Base-by-base conservation (phyloP, 2,888 invertebrate species). In the Caenorhabditis sp. region DNA sequence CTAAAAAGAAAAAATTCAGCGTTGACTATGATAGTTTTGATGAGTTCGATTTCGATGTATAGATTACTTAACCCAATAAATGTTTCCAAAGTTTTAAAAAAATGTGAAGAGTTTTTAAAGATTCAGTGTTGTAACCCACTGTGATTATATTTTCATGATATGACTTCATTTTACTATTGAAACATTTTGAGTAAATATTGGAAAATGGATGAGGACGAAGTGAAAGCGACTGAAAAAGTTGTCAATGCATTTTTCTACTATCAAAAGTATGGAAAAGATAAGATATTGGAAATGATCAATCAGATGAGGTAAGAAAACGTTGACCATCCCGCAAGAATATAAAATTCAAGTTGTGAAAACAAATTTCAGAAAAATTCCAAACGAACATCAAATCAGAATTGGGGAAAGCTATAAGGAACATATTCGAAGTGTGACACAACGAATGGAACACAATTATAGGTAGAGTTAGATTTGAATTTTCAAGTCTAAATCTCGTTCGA, bases 211-310 rank as follows among this genome's bases (percentile, higher is more conserved):
- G 31, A 53, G 10, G 68, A 69, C 27, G 84, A 84, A 65, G 62
- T 75, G 5, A 59, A 73, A 31, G 77, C 80, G 14, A 63, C 76
- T 1, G 83, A 81, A 59, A 70, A 81, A 61, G 84, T 84, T 14
- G 53, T 85, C 36, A 85, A 85, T 62, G 84, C 84, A n/a, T 76
- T 85, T 21, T 61, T 67, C 8, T 85, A 76, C 58, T 85, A 85
- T 64, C 63, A 74, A 57, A 70, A 71, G 14, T 77, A 75, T 54
- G 80, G 78, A 25, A 64, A 67, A 49, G 75, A 77, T 23, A 72
- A 81, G 58, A 69, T 77, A 0, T 38, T 80, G 25, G 52, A 20
- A 59, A 71, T 63, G 50, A 23, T 76, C 25, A 17, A 38, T 12
- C 68, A 78, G 26, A 56, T 78, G 65, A 65, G 64, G 77, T 76